Base-by-base conservation (phyloP, 92 coral and sea anemone genomes). In the Siderastrea siderea region DNA sequence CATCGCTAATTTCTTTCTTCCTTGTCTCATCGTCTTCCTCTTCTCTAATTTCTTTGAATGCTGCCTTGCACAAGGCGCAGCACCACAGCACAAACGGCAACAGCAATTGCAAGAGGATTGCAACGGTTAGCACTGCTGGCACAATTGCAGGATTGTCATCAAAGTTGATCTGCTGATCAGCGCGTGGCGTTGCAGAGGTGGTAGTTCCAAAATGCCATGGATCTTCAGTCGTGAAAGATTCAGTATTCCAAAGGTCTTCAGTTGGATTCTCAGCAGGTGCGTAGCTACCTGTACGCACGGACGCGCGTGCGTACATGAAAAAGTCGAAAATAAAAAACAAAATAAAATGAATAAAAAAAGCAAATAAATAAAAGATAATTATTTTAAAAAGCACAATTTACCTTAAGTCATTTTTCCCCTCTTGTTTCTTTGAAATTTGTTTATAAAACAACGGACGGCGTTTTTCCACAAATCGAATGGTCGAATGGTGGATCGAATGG, bases 141-240 rank as follows among this genome's bases (percentile, higher is more conserved):
- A 85, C 58, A 10, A 94, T 74, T 7, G 80, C 70, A 17, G 94
- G 94, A 76, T 92, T 45, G 59, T 94, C 96, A 73, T 94, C 94
- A 81, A 94, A 91, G 84, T 90, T 86, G 54, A 85, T 74, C 4
- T 47, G 68, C 38, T 17, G 72, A 19, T 2, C 48, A 4, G 5
- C 11, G n/a, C 4, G 47, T 7, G 47, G 12, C 16, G 61, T 55
- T 55, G 61, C 8, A 7, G 61, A 55, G 61, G 61, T 4, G 61
- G 8, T 7, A 3, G 61, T 14, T 7, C 2, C 61, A 55, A 55
- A 11, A 55, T 55, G 8, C 61, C 61, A 1, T 55, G 12, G 8
- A 55, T 55, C 61, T 55, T 55, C 61, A 55, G 61, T 55, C 12
- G 61, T 55, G 61, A 55, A 55, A 55, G 61, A 11, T 55, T 55